A percentile compares a stretch with the other conserved stretches of the same genome.
Conservation (phyloP, 2,888 invertebrate genomes). For the Parthenolecanium corni region DNA sequence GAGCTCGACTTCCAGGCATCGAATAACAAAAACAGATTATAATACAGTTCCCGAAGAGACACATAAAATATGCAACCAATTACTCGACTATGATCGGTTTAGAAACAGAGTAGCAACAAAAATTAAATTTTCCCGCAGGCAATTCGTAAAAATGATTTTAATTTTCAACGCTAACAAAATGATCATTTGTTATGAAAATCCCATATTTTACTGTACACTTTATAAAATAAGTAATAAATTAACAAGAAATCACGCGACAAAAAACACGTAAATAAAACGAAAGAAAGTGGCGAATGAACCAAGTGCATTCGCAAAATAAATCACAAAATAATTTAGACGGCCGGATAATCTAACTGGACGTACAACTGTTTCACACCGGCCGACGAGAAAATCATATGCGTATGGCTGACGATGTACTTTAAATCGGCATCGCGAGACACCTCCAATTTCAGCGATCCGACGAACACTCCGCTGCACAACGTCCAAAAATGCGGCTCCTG, state of each 20-base stretch:
- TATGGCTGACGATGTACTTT: constrained; percentile 81
- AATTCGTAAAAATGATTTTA: no score
- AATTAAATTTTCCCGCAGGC: no score
- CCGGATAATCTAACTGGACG: constrained; percentile 88
- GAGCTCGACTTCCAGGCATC: no score
- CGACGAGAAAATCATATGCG: constrained; percentile 87
- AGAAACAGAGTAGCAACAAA: no score
- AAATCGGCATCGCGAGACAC: constrained; percentile 88
- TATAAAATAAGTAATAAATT: neutral
- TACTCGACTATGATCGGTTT: no score
- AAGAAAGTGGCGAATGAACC: neutral
- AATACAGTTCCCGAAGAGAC: no score
- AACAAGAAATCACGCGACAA: neutral
- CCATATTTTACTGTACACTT: neutral
- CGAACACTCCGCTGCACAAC: constrained; percentile 82
- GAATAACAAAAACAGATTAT: no score
- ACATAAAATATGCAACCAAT: no score
- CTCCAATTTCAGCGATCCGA: constrained; percentile 87
- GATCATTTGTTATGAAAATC: no score
- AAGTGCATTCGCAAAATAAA: neutral
- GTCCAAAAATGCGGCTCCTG: constrained; percentile 99
- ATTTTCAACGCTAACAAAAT: no score
- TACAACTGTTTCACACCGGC: constrained; percentile 83
- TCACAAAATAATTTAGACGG: constrained; percentile 7
- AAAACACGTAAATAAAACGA: neutral